phyloP scores from a whole-genome alignment of 2,888 invertebrate species.

The Baccha elongata region DNA sequence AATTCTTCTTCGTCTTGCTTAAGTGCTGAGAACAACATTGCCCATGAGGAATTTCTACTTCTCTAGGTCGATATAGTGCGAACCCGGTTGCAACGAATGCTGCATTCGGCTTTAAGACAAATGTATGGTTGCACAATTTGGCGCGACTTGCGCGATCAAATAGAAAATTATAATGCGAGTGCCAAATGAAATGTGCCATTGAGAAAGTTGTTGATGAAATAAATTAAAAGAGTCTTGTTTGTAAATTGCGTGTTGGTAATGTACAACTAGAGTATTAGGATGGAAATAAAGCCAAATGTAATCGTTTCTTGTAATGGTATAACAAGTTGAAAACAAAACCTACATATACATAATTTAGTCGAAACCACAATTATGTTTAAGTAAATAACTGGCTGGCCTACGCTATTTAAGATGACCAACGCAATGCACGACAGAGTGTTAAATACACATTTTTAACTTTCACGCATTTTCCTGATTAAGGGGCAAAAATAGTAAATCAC shows the following conservation, averaged over 20 bases:
- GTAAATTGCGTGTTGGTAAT: slow-evolving; percentile 34
- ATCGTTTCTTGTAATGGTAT: slow-evolving; percentile 7
- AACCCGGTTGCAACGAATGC: slow-evolving; percentile 9
- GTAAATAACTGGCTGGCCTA: neutral
- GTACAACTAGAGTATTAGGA: slow-evolving; percentile 6
- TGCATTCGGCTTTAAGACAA: neutral
- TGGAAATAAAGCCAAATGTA: slow-evolving; percentile 4
- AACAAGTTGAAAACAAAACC: neutral
- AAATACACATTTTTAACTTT: neutral
- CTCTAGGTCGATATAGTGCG: slow-evolving; percentile 18
- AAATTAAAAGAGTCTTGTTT: slow-evolving; percentile 31
- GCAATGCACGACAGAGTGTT: neutral
- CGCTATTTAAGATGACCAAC: neutral
- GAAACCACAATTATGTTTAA: neutral
- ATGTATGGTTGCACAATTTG: slow-evolving; percentile 34
- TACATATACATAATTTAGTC: neutral
- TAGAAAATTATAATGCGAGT: slow-evolving; percentile 19
- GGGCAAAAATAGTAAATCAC: slow-evolving; percentile 8
- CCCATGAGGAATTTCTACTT: slow-evolving; percentile 45
- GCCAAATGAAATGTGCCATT: slow-evolving; percentile 38
- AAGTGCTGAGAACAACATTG: slow-evolving; percentile 22
- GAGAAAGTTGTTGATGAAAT: slow-evolving; percentile 60
- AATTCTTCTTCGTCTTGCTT: neutral
- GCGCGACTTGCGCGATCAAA: slow-evolving; percentile 32
- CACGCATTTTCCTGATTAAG: slow-evolving; percentile 7